Evolutionary conservation across 2,797 vertebrate species (phyloP).

Genomic region (Sebastes steindachneri): DNA sequence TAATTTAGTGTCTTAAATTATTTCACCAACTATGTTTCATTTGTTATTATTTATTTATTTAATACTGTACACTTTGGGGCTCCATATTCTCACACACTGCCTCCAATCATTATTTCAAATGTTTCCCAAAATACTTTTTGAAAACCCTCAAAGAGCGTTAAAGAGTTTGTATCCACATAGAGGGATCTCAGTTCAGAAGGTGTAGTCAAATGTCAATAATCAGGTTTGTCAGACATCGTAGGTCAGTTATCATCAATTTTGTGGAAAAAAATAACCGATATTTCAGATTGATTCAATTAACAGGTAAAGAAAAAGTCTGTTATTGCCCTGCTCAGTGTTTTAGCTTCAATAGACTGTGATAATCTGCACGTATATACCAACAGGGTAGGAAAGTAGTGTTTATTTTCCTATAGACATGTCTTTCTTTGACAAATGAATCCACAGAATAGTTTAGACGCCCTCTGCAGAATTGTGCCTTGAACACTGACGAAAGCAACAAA

Average conservation of each 20-base stretch:
- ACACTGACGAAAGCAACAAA: not conserved
- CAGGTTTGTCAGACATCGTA: not conserved
- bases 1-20: not conserved
- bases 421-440: not conserved
- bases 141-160: not conserved
- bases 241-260: not conserved
- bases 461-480: not conserved
- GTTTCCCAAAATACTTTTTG: not conserved
- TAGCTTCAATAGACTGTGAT: not conserved
- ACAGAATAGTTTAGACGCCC: not conserved
- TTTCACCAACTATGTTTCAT: not conserved
- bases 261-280: not conserved
- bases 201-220: not conserved
- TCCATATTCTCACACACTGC: not conserved
- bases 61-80: not conserved
- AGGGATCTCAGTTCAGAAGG: not conserved
- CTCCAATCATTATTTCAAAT: not conserved
- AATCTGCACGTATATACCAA: not conserved
- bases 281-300: not conserved
- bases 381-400: not conserved
- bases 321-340: not conserved
- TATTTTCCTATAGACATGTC: not conserved
- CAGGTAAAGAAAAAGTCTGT: not conserved
- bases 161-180: not conserved
- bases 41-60: not conserved